Evolutionary conservation across 2,797 vertebrate genomes (phyloP).

Genomic region (Myiotriccus ornatus): DNA sequence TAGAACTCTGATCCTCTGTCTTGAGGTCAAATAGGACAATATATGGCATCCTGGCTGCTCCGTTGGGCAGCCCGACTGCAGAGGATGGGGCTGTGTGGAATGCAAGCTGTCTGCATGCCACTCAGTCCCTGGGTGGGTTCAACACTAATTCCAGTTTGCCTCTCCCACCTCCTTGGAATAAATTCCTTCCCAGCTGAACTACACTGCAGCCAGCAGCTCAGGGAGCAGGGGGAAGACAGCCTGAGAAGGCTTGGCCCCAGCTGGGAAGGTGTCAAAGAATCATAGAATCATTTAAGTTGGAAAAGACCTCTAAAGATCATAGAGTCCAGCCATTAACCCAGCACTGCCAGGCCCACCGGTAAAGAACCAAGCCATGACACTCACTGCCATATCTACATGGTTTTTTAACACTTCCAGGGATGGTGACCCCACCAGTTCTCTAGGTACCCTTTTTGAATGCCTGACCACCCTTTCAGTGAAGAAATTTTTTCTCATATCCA

Average conservation of each 20-base stretch:
- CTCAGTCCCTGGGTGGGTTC: background rate
- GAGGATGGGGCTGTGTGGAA: background rate
- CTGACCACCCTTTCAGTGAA: background rate
- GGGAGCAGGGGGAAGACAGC: background rate
- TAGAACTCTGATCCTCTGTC: background rate
- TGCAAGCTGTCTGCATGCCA: background rate
- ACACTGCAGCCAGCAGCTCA: background rate
- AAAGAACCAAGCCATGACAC: background rate
- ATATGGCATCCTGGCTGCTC: background rate
- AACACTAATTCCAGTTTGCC: background rate
- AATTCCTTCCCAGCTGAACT: background rate
- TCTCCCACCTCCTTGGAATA: background rate
- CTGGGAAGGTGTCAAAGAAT: background rate
- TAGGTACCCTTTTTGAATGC: background rate
- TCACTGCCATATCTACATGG: background rate
- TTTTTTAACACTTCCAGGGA: background rate
- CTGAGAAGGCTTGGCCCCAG: background rate
- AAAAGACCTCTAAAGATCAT: background rate
- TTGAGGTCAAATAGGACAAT: background rate
- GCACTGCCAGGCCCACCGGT: background rate
- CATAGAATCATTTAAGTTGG: background rate
- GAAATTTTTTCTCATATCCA: background rate
- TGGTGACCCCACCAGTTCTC: background rate
- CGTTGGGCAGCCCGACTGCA: accelerated
- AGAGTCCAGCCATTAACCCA: background rate